A percentile compares a stretch with the other conserved stretches of the same genome.
phyloP scores from a whole-genome alignment of 2,888 invertebrate genomes.

The Priapulus caudatus region DNA sequence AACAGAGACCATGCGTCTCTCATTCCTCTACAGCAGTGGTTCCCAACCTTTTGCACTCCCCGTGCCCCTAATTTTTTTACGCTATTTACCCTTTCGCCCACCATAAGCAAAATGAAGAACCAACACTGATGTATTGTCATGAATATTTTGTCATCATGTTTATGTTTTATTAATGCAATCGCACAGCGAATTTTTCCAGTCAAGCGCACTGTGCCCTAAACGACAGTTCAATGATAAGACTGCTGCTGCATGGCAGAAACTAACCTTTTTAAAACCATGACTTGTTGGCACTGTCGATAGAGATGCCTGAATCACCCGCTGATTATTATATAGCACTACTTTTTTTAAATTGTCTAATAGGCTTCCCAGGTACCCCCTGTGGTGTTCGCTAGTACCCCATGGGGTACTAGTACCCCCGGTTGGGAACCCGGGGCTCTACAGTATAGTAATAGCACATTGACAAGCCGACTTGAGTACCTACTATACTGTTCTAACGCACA shows the following conservation, averaged over 20 bases:
- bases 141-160: neutral
- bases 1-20: too few relatives aligned
- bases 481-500: too few relatives aligned
- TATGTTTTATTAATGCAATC: too few relatives aligned
- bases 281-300: neutral
- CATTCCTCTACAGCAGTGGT: neutral
- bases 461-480: too few relatives aligned
- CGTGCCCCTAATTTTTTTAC: neutral
- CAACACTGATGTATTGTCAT: neutral
- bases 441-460: too few relatives aligned
- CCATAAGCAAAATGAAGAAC: constrained; percentile 1
- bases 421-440: neutral
- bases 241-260: constrained; percentile 1
- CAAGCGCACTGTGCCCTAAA: constrained; percentile 3
- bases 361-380: constrained; percentile 3
- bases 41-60: neutral
- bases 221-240: neutral
- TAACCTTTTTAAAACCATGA: neutral
- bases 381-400: constrained; percentile 1
- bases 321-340: constrained; percentile 3
- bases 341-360: constrained; percentile 1
- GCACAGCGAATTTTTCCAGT: neutral
- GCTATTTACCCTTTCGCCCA: neutral
- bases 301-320: neutral
- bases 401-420: neutral